Evolutionary conservation across 2,797 vertebrate genomes (phyloP), one percentile per base, ranked within the genome.

Genomic region (Gobionotothen gibberifrons): DNA sequence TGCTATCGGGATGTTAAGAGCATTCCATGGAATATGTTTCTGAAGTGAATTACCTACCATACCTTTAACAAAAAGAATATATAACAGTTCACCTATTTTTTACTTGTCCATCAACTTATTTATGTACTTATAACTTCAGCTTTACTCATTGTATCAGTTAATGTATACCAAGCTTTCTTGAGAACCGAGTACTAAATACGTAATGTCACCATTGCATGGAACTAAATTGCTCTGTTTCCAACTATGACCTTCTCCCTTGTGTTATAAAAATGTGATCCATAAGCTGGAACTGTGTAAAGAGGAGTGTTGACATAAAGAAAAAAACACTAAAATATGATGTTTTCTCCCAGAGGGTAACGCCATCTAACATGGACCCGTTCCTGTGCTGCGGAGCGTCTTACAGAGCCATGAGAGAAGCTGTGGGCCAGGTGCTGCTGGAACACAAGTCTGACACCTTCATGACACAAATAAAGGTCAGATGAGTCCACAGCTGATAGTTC

Each of bases 311-410:
- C 13, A 14, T 16, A 36, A 26, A 26, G 26, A 26, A 26, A 26
- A 3, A 53, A 19, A 47, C 3, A 19, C n/a, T 49, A 0, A 52
- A 57, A 9, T 49, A 15, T n/a, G 14, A 9, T 36, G 0, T 14
- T 53, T 1, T 26, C 3, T 43, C 3, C 86, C 32, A 90, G 94
- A 82, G 47, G 21, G 26, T 63, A 54, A 65, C 72, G 59, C 73
- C 56, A 3, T 13, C 57, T 1, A 86, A 79, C 0, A 58, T 92
- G 79, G 94, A 95, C 76, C 82, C 52, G 55, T 94, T 93, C 84
- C 84, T 95, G 51, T 93, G 93, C 85, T 92, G 87, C 3, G 93
- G 93, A 40, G 3, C 39, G 9, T 3, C 60, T 0, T 95, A 95
- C 81, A 56, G 46, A 44, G 47, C 3, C 9, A 7, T 90, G 61